phyloP scores from a whole-genome alignment of 2,888 invertebrate genomes.

The Cosmorhoe ocellata region DNA sequence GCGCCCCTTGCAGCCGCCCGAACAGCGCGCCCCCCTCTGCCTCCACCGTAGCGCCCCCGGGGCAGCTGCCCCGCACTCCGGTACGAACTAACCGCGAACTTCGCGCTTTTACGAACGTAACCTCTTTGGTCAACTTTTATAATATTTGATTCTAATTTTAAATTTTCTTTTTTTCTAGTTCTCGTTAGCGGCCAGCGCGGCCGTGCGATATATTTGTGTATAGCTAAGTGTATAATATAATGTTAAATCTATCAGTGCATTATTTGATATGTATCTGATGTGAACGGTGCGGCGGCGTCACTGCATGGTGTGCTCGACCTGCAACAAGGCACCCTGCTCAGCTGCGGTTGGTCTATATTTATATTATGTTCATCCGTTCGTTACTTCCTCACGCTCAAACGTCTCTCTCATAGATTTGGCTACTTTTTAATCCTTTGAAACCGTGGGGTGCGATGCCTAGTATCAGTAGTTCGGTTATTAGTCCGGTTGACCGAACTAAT shows the following conservation, averaged over 20 bases:
- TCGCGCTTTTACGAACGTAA: neutral
- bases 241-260: conserved; percentile 64
- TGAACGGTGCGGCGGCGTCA: conserved; percentile 48
- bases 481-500: too few species aligned
- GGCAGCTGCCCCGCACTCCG: conserved; percentile 50
- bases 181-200: conserved; percentile 8
- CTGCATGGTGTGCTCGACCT: conserved; percentile 69
- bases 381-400: too few species aligned
- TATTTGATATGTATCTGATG: conserved; percentile 71
- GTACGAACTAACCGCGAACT: conserved; percentile 4
- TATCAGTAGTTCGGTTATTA: too few species aligned
- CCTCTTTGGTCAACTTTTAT: neutral
- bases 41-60: conserved; percentile 73
- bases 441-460: too few species aligned
- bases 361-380: too few species aligned
- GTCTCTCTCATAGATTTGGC: too few species aligned
- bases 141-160: neutral
- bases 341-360: too few species aligned
- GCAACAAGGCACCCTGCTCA: too few species aligned
- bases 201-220: neutral
- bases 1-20: conserved; percentile 85
- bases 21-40: conserved; percentile 82
- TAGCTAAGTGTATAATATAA: neutral
- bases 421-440: too few species aligned
- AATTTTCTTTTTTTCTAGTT: neutral